phyloP scores from a whole-genome alignment of 1,140 invertebrate species.

The Anadara kagoshimensis region DNA sequence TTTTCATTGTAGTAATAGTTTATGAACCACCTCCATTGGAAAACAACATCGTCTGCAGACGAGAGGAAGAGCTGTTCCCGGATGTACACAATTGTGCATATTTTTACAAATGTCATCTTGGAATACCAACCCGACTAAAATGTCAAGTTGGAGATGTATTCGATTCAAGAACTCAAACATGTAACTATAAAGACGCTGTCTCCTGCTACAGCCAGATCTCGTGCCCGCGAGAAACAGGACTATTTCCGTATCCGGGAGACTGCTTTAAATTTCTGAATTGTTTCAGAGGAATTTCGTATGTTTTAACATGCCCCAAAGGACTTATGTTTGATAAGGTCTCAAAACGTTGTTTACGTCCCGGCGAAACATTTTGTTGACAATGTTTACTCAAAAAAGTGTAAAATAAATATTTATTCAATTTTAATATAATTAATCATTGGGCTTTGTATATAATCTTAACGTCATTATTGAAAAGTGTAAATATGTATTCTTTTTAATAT shows the following conservation, averaged over 20 bases:
- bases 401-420: too few relatives aligned
- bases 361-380: slow-evolving; percentile 10
- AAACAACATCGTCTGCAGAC: too few relatives aligned
- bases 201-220: slow-evolving; percentile 44
- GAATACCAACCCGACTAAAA: slow-evolving; percentile 30
- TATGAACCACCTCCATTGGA: too few relatives aligned
- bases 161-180: slow-evolving; percentile 42
- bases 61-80: slow-evolving; percentile 23
- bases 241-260: slow-evolving; percentile 46
- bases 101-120: slow-evolving; percentile 45
- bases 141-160: slow-evolving; percentile 33
- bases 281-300: slow-evolving; percentile 46
- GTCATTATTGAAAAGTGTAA: neutral
- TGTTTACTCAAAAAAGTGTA: neutral
- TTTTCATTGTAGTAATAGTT: too few relatives aligned
- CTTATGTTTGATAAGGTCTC: slow-evolving; percentile 38
- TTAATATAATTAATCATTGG: too few relatives aligned
- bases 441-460: too few relatives aligned
- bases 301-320: slow-evolving; percentile 39
- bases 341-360: slow-evolving; percentile 29
- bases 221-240: slow-evolving; percentile 41
- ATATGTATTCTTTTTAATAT: too few relatives aligned
- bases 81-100: slow-evolving; percentile 51
- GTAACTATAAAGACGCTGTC: slow-evolving; percentile 50
- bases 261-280: slow-evolving; percentile 53